phyloP scores from a whole-genome alignment of 2,113 vertebrate genomes.

The Clupea harengus region DNA sequence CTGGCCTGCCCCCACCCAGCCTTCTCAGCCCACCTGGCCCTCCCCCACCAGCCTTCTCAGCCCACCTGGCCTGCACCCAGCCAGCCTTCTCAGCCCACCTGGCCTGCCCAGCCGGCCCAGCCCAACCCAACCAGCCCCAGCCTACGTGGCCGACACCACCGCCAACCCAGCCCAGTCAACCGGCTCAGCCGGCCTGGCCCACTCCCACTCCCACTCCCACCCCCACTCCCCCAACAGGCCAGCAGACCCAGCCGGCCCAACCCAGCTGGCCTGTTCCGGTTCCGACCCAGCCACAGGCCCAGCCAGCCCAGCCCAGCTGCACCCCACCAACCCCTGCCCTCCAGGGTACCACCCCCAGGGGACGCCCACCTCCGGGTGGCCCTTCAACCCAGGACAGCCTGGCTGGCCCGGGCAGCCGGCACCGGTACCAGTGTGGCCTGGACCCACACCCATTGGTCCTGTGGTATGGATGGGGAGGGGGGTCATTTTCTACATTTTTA shows the following conservation, averaged over 20 bases:
- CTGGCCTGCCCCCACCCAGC: constrained; percentile 28
- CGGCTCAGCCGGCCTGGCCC: too few relatives aligned
- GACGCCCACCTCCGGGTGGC: constrained; percentile 54
- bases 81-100: background rate
- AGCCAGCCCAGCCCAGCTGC: background rate
- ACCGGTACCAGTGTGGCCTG: constrained; percentile 57
- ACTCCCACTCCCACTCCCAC: background rate
- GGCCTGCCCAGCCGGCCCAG: background rate
- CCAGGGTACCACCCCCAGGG: constrained; percentile 43
- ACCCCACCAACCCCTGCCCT: constrained; percentile 39
- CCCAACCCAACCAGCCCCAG: too few relatives aligned
- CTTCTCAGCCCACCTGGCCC: background rate
- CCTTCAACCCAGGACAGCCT: constrained; percentile 70
- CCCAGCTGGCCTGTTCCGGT: background rate
- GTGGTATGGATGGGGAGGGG: constrained; percentile 51
- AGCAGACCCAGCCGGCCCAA: background rate
- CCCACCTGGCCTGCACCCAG: background rate
- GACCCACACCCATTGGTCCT: constrained; percentile 63
- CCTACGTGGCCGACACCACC: too few relatives aligned
- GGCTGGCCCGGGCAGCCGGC: constrained; percentile 72
- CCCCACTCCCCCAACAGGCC: background rate
- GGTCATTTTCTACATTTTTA: too few relatives aligned
- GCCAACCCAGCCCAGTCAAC: too few relatives aligned
- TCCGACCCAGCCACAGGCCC: background rate
- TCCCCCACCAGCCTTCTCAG: background rate